These are phyloP conservation scores for Cynodonichthys magdalenae DNA, from an alignment of 2,797 vertebrate species.

Conservation along the genomic window DNA sequence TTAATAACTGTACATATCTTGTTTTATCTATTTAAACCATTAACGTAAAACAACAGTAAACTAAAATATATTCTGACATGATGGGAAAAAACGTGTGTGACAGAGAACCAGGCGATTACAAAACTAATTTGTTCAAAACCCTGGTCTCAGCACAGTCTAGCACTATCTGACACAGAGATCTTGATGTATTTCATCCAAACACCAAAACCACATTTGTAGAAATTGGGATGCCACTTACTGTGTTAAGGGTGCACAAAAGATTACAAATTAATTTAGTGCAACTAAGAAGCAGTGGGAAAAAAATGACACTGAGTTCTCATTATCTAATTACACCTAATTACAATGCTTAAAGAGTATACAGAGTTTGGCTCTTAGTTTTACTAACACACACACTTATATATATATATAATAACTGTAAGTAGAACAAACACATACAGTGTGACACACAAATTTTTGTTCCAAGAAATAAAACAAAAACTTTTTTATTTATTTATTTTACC, in stretches of 20 bases:
- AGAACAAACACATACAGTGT: too few species aligned
- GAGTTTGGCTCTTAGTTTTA: not conserved
- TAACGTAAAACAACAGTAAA: not conserved
- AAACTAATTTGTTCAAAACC: slow-evolving; percentile 11
- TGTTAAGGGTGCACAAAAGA: slow-evolving; percentile 16
- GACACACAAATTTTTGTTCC: too few species aligned
- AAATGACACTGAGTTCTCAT: slow-evolving; percentile 31
- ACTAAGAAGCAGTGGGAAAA: slow-evolving; percentile 19
- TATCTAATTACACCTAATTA: slow-evolving; percentile 39
- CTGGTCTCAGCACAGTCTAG: not conserved
- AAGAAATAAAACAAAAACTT: too few species aligned
- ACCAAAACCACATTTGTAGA: not conserved
- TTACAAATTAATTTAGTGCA: slow-evolving; percentile 22
- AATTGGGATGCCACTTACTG: slow-evolving; percentile 2
- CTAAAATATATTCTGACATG: slow-evolving; percentile 4
- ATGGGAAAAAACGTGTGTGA: slow-evolving; percentile 6
- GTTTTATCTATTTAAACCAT: not conserved
- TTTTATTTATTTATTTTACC: too few species aligned
- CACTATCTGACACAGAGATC: slow-evolving; percentile 6
- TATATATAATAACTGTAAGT: too few species aligned
- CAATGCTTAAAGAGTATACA: slow-evolving; percentile 9
- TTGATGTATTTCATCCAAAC: slow-evolving; percentile 6
- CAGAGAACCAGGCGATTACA: slow-evolving; percentile 1
- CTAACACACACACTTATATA: too few species aligned
- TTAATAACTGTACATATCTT: not conserved